Conservation (phyloP, 2,797 vertebrate genomes). For the Thaleichthys pacificus region DNA sequence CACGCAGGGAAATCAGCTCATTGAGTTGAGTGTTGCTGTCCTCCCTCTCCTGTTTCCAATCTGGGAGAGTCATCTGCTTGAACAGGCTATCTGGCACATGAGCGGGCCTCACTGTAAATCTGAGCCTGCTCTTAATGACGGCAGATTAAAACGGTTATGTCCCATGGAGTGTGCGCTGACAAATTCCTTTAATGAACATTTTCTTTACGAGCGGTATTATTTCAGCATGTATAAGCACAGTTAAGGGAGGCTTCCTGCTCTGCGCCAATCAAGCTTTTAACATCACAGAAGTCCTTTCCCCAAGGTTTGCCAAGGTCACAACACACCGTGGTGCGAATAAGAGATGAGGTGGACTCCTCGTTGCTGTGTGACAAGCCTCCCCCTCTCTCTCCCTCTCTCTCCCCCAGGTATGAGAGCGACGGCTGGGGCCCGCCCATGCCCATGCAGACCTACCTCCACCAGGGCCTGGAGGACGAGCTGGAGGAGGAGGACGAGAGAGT, state of each 20-base stretch:
- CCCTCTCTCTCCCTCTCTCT: background rate
- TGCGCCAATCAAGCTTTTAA: conserved; percentile 38
- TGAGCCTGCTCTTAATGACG: conserved; percentile 73
- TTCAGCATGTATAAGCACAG: conserved; percentile 71
- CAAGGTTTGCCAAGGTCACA: conserved; percentile 62
- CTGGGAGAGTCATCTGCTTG: conserved; percentile 73
- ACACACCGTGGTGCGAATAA: background rate
- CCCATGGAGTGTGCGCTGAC: conserved; percentile 76
- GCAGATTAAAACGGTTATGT: conserved; percentile 80
- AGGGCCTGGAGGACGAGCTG: conserved; percentile 96
- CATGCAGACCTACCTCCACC: conserved; percentile 96
- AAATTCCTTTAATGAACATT: conserved; percentile 82
- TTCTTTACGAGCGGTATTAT: conserved; percentile 77
- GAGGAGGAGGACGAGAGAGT: conserved; percentile 98
- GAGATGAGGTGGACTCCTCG: background rate
- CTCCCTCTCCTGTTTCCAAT: conserved; percentile 69
- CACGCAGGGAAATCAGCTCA: background rate
- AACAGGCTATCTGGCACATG: conserved; percentile 79
- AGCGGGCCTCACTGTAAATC: conserved; percentile 78
- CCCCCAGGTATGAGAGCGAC: conserved; percentile 91
- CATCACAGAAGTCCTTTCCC: conserved; percentile 30
- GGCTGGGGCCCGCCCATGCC: conserved; percentile 94
- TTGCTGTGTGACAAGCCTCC: background rate
- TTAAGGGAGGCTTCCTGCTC: conserved; percentile 57
- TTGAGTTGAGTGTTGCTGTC: conserved; percentile 36